Base-by-base conservation (phyloP, 2,113 vertebrate genomes). In the Urocitellus parryii region DNA sequence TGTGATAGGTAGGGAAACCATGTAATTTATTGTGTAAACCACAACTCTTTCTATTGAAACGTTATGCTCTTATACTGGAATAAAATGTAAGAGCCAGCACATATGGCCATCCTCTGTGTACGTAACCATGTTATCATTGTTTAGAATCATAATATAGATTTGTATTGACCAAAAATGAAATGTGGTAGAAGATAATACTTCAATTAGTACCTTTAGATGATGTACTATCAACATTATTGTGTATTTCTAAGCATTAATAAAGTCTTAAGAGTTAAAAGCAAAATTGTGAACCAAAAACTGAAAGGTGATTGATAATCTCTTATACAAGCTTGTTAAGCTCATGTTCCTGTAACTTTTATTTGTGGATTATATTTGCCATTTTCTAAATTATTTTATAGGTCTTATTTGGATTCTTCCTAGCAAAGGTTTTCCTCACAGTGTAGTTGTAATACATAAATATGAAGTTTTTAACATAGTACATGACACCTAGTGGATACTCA, bases 351-450 rank as follows among this genome's bases (percentile, higher is more conserved):
- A 73, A 92, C 17, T 91, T 93, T 79, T 77, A 12, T 37, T 18
- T 73, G 8, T 8, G 77, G 58, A 32, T 84, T 96, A 13, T 95
- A 82, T 67, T 96, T 91, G 90, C 18, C 39, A 72, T n/a, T 90
- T 86, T 93, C 51, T 77, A 48, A 83, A 7, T 95, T 93, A 89
- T 83, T 95, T 93, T 82, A 86, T 93, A 77, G 29, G 39, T 84
- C 29, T 91, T 67, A 56, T 34, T 72, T 94, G 34, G 32, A 65
- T 93, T 0, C 16, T 86, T 92, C 88, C 45, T 85, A 85, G 42
- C 32, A 94, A 91, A 42, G 5, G 9, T 88, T 96, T 95, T 86
- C 29, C 48, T 91, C 32, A 45, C 18, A 90, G 61, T 72, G 12
- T 90, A 77, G 56, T 91, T 95, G 90, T 90, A 73, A 78, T 45